phyloP scores from a whole-genome alignment of 2,797 vertebrate genomes.

The Vespertilio murinus region DNA sequence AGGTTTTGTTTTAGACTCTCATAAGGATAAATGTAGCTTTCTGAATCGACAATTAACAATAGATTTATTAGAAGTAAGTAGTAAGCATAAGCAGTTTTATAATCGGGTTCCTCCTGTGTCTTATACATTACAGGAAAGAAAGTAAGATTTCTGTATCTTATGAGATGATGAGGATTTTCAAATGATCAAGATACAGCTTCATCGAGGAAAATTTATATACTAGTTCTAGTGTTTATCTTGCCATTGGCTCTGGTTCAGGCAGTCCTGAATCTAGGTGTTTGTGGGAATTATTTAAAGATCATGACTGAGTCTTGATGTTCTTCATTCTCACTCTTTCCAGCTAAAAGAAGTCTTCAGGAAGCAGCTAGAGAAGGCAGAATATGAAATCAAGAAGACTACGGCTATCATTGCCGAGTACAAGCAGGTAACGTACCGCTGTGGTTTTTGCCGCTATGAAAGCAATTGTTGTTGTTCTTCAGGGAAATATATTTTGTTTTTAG shows the following conservation, averaged over 20 bases:
- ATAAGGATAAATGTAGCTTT: not conserved
- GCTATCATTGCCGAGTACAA: slow-evolving; percentile 99
- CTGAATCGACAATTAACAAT: not conserved
- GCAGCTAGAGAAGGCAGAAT: slow-evolving; percentile 97
- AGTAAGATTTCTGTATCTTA: not conserved
- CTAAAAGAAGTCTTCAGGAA: slow-evolving; percentile 98
- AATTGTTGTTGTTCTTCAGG: not conserved
- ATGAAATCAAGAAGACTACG: slow-evolving; percentile 98
- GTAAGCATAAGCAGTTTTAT: not conserved
- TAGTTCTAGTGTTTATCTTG: not conserved
- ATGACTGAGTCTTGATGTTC: slow-evolving; percentile 32
- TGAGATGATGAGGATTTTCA: not conserved
- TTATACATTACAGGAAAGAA: not conserved
- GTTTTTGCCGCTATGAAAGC: not conserved
- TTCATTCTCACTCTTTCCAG: slow-evolving; percentile 80
- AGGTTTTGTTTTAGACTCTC: not conserved
- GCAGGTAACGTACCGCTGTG: slow-evolving; percentile 86
- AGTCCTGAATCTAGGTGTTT: not conserved
- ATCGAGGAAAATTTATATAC: not conserved
- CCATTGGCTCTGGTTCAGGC: not conserved
- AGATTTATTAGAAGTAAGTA: not conserved
- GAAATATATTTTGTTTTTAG: not conserved
- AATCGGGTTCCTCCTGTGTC: not conserved
- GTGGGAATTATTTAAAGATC: slow-evolving; percentile 2
- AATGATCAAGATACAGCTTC: not conserved